Base-by-base conservation (phyloP, 1,140 invertebrate genomes). In the Choristoneura fumiferana region DNA sequence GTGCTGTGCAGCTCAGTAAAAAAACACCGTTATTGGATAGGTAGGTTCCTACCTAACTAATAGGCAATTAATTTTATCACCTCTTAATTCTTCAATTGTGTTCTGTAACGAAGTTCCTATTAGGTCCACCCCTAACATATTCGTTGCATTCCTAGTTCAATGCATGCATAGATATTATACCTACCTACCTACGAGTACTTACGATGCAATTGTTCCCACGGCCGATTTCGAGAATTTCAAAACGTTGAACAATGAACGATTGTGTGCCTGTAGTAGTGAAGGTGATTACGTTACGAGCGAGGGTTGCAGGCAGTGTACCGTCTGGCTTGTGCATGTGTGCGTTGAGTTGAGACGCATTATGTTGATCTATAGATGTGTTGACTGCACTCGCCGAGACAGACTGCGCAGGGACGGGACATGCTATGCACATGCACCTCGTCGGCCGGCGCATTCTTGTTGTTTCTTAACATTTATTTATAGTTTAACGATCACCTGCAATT, bases 171-270 rank as follows among this genome's bases (percentile, higher is more conserved):
- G 8, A 49, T 58, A 35, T 13, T 34, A 37, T 37, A 6, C 5
- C 15, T 37, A 49, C 15, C 18, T 37, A 29, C 22, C 43, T 49
- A 49, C 22, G n/a, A 12, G 18, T 57, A 62, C 38, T 13, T 40
- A 55, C 56, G 76, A 69, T 67, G 15, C 40, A 49, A 18, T 61
- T 65, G 72, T 84, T 85, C 82, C 79, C 79, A 84, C 83, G 81
- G 75, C 77, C 78, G 66, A 76, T 81, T 83, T 69, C 72, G 63
- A 84, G 78, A 83, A 86, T 81, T 86, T 86, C 76, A 81, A 87
- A 83, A 82, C 77, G 77, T 78, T 82, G 76, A 84, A 84, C 84
- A 84, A 84, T 87, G 76, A 84, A 72, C 83, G 80, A 82, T 61
- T 69, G 58, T 71, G 67, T 69, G 60, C 60, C 65, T 80, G 79